Evolutionary conservation across 2,797 vertebrate species (phyloP), one percentile per base, ranked within the genome.

Genomic region (Echiichthys vipera): DNA sequence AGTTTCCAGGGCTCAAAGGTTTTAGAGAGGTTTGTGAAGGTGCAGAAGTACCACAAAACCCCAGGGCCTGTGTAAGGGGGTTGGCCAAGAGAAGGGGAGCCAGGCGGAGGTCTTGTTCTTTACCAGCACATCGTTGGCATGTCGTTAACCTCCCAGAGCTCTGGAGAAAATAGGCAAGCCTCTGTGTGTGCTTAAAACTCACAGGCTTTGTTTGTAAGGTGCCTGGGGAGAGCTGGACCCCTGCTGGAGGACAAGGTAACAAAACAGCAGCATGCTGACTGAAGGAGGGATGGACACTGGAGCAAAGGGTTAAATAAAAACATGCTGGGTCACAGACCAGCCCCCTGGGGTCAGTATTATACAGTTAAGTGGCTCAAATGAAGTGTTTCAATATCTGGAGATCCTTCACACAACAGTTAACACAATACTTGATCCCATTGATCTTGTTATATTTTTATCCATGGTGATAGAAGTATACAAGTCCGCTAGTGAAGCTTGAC

Each of bases 91-190:
- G 59, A 82, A 73, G 75, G 67, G 64, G 71, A 59, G 61, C 1
- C 22, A 80, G 78, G 68, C 34, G 74, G 76, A 83, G 88, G 90
- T 81, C 90, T 92, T 91, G 90, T 92, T 89, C 90, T 93, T 81
- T 69, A 81, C 84, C 77, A 88, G 89, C 90, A 93, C 89, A 83
- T 94, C 84, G 74, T 92, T 92, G 92, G 91, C 88, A 94, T 79
- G 89, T 95, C 93, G 92, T 95, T 95, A 95, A 93, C 92, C 94
- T 94, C 94, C 94, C 50, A 80, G 87, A 86, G 93, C 80, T 93
- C 79, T 58, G 82, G 85, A 80, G 85, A 80, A 91, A 89, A 78
- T 84, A 89, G 80, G 80, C 72, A 70, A 77, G 66, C 81, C 64
- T 74, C 79, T 85, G 84, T 85, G 80, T 77, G 84, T 87, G 91